Evolutionary conservation across 2,797 vertebrate genomes (phyloP).

Genomic region (Alca torda): DNA sequence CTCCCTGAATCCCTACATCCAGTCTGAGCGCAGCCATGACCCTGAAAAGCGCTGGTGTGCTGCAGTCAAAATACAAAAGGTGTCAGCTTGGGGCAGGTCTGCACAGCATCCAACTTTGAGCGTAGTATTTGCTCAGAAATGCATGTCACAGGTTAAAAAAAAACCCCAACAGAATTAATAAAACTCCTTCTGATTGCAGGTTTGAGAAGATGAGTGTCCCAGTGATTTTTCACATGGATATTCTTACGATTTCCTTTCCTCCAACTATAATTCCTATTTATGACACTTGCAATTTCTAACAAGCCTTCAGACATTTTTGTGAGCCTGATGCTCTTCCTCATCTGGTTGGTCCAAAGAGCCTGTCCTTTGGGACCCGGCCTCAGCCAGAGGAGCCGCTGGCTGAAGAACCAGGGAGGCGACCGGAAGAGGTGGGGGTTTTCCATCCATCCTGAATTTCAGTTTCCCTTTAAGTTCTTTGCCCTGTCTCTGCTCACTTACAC

Average conservation of each 20-base stretch:
- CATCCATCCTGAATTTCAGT: not conserved
- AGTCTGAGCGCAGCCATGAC: not conserved
- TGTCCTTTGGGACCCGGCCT: not conserved
- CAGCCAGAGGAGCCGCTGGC: rapidly evolving
- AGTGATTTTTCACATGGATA: not conserved
- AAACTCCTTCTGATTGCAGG: not conserved
- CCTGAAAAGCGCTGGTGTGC: not conserved
- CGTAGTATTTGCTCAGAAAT: not conserved
- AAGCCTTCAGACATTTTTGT: not conserved
- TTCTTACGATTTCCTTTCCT: not conserved
- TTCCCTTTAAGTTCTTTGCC: not conserved
- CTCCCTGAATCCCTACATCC: not conserved
- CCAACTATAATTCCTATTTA: not conserved
- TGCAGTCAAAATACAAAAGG: not conserved
- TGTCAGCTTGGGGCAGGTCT: not conserved
- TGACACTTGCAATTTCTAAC: not conserved
- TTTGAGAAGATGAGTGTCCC: not conserved
- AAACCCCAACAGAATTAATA: not conserved
- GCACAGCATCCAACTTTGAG: not conserved
- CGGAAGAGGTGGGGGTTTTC: not conserved
- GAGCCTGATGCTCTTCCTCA: not conserved
- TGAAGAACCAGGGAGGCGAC: not conserved
- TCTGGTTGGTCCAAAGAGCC: not conserved
- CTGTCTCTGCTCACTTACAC: not conserved
- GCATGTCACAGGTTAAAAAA: not conserved